Conservation (phyloP, 2,113 vertebrate species). For the Misgurnus mizolepis region DNA sequence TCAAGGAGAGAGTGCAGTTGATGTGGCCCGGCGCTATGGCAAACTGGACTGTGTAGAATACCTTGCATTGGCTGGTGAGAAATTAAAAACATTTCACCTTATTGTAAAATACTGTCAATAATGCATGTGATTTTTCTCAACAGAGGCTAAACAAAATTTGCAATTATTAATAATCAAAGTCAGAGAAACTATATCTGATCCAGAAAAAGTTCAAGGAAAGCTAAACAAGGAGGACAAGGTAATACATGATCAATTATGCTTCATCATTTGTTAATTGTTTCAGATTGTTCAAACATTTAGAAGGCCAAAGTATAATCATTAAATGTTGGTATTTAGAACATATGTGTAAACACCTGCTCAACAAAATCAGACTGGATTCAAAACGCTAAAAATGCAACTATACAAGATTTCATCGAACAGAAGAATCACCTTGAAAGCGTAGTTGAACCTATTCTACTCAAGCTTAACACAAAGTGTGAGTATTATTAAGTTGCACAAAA, state of each 20-base stretch:
- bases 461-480: constrained; percentile 68
- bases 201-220: constrained; percentile 70
- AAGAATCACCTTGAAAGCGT: constrained; percentile 69
- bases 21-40: constrained; percentile 73
- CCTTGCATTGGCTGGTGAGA: constrained; percentile 75
- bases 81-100: neutral
- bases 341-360: constrained; percentile 62
- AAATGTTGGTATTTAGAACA: constrained; percentile 62
- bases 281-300: neutral
- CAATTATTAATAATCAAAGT: constrained; percentile 66
- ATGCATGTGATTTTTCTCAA: neutral
- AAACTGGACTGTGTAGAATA: constrained; percentile 71
- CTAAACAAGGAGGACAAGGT: constrained; percentile 80
- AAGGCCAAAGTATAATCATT: neutral
- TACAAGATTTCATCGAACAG: constrained; percentile 72
- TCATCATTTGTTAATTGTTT: neutral
- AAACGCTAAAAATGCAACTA: constrained; percentile 60
- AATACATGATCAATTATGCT: constrained; percentile 18
- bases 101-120: neutral
- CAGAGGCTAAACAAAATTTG: constrained; percentile 74
- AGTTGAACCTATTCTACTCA: constrained; percentile 68
- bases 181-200: constrained; percentile 64
- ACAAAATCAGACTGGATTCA: constrained; percentile 76
- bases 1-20: constrained; percentile 70
- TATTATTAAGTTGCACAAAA: neutral